Conservation (phyloP, 2,113 vertebrate genomes). For the Gymnobelideus leadbeateri region DNA sequence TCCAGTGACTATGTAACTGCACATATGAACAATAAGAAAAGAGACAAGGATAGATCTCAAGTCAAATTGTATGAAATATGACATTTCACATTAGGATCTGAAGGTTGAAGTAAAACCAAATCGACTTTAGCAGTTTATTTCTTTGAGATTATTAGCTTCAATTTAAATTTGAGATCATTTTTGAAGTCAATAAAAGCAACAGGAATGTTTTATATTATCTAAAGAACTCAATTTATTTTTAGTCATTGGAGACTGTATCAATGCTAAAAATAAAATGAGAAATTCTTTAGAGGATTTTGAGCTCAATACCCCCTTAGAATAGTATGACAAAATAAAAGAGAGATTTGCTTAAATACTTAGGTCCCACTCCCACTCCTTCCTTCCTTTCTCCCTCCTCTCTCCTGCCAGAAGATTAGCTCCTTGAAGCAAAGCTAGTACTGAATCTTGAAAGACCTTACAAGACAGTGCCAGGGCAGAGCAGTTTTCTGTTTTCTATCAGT, state of each 20-base stretch:
- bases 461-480: background rate
- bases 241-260: background rate
- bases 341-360: background rate
- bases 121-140: too few species aligned
- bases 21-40: too few species aligned
- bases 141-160: background rate
- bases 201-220: background rate
- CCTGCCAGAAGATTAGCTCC: background rate
- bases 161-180: background rate
- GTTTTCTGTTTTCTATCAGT: too few species aligned
- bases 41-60: too few species aligned
- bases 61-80: too few species aligned
- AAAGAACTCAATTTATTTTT: background rate
- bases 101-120: too few species aligned
- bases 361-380: background rate
- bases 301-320: background rate
- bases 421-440: background rate
- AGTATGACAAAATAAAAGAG: background rate
- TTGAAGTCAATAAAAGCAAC: background rate
- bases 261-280: background rate
- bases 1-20: too few species aligned
- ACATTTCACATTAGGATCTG: too few species aligned
- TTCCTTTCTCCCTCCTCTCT: background rate
- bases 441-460: background rate
- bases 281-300: background rate